Conservation (phyloP, 1,140 invertebrate species). For the Pogonus chalceus region DNA sequence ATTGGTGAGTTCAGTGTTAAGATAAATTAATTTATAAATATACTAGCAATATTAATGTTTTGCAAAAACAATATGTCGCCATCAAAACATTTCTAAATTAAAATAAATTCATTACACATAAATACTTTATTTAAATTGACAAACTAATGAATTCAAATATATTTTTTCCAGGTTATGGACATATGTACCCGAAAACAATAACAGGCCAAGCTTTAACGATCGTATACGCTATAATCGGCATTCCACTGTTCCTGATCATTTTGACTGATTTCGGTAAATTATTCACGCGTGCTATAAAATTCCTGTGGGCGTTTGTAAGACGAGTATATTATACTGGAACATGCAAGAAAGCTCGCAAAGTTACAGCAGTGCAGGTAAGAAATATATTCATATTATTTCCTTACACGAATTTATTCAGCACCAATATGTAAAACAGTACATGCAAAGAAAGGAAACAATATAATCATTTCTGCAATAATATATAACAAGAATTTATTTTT, state of each 20-base stretch:
- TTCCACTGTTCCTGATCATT: constrained; percentile 84
- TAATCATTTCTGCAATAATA: too few relatives aligned
- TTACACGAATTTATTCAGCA: background rate
- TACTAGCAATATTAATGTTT: too few relatives aligned
- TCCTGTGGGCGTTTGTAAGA: constrained; percentile 83
- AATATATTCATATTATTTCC: background rate
- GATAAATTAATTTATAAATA: too few relatives aligned
- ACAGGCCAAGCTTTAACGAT: constrained; percentile 81
- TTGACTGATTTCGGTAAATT: constrained; percentile 88
- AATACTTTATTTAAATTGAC: background rate
- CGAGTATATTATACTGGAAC: constrained; percentile 78
- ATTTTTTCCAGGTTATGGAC: constrained; percentile 75
- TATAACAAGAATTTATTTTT: too few relatives aligned
- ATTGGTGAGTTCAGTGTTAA: constrained; percentile 69
- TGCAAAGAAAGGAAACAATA: too few relatives aligned
- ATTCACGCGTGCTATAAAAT: constrained; percentile 84
- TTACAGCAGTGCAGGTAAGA: constrained; percentile 60
- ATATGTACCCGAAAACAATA: constrained; percentile 79
- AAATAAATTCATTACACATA: background rate
- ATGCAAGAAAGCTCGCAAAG: constrained; percentile 64
- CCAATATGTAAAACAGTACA: background rate
- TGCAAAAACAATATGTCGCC: background rate
- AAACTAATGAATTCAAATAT: background rate
- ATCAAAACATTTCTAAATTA: background rate
- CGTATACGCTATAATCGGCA: constrained; percentile 88